Conservation (phyloP, 1,140 invertebrate species). For the Pseudobourletiella spinata region DNA sequence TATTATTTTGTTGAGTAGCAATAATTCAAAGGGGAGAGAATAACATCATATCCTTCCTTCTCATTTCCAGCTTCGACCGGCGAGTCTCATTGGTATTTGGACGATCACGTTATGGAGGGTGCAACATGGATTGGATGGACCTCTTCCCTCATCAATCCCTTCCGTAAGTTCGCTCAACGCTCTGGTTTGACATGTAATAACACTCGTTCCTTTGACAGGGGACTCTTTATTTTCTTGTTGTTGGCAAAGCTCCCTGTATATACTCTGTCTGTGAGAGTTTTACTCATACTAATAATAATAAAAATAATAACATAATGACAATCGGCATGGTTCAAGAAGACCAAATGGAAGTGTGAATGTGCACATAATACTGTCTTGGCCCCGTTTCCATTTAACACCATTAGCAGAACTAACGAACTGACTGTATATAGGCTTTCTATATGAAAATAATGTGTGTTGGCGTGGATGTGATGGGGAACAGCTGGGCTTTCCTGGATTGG, state of each 20-base stretch:
- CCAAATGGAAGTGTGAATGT: background rate
- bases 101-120: constrained; percentile 68
- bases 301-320: background rate
- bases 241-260: background rate
- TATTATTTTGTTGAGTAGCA: too few relatives aligned
- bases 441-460: too few relatives aligned
- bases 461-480: too few relatives aligned
- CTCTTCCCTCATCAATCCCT: constrained; percentile 86
- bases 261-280: background rate
- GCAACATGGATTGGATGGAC: constrained; percentile 87
- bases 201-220: background rate
- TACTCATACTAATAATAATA: background rate
- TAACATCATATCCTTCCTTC: too few relatives aligned
- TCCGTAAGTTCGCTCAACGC: constrained; percentile 44
- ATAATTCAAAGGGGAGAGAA: too few relatives aligned
- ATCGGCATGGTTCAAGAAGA: background rate
- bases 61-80: too few relatives aligned
- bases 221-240: background rate
- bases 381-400: too few relatives aligned
- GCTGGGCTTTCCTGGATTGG: too few relatives aligned
- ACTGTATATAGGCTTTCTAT: too few relatives aligned
- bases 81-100: constrained; percentile 56
- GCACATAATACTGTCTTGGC: background rate
- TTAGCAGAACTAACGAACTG: too few relatives aligned
- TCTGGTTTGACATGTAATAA: background rate